A percentile compares a stretch with the other conserved stretches of the same genome.
Conservation (phyloP, 2,888 invertebrate species). For the Cerceris rybyensis region DNA sequence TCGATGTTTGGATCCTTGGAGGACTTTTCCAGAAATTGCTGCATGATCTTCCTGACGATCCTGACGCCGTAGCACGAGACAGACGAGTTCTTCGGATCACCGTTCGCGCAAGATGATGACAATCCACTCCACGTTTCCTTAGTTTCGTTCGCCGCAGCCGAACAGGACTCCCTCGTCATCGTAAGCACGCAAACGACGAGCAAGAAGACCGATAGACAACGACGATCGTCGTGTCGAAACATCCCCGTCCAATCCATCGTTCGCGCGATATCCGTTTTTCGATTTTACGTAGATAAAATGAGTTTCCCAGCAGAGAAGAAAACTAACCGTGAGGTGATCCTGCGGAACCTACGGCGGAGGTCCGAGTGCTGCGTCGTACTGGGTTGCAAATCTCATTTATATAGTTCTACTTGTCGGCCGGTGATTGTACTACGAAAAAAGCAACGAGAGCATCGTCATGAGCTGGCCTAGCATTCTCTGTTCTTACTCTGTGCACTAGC, state of each 20-base stretch:
- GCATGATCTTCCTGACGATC: slow-evolving; percentile 83
- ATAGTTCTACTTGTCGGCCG: slow-evolving; percentile 66
- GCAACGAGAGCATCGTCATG: slow-evolving; percentile 61
- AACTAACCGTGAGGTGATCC: slow-evolving; percentile 40
- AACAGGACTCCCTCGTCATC: slow-evolving; percentile 8
- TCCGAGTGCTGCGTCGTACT: slow-evolving; percentile 67
- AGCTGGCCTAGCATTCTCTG: slow-evolving; percentile 56
- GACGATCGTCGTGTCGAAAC: slow-evolving; percentile 9
- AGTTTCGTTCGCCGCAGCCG: slow-evolving; percentile 32
- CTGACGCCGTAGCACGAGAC: slow-evolving; percentile 83
- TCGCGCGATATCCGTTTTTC: neutral
- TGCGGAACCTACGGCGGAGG: slow-evolving; percentile 70
- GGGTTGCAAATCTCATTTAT: slow-evolving; percentile 68
- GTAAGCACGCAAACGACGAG: slow-evolving; percentile 34
- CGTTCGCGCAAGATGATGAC: slow-evolving; percentile 61
- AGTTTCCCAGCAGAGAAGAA: neutral
- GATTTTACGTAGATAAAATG: neutral
- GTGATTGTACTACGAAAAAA: slow-evolving; percentile 72
- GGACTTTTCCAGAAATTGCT: slow-evolving; percentile 83
- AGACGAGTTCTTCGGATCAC: slow-evolving; percentile 76
- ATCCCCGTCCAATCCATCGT: slow-evolving; percentile 43
- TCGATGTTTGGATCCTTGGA: slow-evolving; percentile 84
- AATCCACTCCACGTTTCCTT: slow-evolving; percentile 67
- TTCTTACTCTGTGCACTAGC: slow-evolving; percentile 60
- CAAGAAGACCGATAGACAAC: slow-evolving; percentile 28